phyloP scores from a whole-genome alignment of 1,140 invertebrate species.

The Zeugodacus cucurbitae region DNA sequence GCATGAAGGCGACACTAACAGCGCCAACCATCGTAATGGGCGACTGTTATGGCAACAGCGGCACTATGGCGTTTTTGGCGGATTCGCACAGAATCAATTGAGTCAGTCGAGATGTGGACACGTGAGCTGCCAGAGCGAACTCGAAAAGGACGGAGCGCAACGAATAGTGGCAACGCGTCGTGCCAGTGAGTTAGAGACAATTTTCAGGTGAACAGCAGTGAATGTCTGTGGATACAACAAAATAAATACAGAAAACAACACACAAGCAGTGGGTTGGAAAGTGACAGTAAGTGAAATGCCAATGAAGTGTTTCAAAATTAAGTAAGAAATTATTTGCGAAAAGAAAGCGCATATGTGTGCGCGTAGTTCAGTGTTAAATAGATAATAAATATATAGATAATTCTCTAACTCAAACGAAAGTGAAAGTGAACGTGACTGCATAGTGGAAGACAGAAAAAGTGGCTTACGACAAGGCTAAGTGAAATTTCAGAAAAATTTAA shows the following conservation, averaged over 20 bases:
- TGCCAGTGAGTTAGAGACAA: background rate
- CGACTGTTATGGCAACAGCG: background rate
- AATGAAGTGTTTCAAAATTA: background rate
- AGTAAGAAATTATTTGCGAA: background rate
- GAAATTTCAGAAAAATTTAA: too few relatives aligned
- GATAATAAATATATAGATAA: background rate
- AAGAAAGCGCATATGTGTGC: background rate
- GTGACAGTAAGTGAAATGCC: background rate
- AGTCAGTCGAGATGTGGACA: conserved; percentile 30
- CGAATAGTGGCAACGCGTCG: background rate
- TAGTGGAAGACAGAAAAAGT: too few relatives aligned
- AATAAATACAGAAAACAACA: background rate
- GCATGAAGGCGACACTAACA: background rate
- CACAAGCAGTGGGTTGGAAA: background rate
- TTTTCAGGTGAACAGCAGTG: background rate
- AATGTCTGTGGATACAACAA: background rate
- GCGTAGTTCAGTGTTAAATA: background rate
- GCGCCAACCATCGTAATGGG: background rate
- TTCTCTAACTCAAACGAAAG: background rate
- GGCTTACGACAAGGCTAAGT: too few relatives aligned
- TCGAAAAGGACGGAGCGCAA: background rate
- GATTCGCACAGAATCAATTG: conserved; percentile 30
- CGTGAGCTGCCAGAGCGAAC: conserved; percentile 3
- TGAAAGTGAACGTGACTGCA: background rate
- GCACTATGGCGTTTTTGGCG: background rate